Base-by-base conservation (phyloP, 2,888 invertebrate species). In the Troides oblongomaculatus region DNA sequence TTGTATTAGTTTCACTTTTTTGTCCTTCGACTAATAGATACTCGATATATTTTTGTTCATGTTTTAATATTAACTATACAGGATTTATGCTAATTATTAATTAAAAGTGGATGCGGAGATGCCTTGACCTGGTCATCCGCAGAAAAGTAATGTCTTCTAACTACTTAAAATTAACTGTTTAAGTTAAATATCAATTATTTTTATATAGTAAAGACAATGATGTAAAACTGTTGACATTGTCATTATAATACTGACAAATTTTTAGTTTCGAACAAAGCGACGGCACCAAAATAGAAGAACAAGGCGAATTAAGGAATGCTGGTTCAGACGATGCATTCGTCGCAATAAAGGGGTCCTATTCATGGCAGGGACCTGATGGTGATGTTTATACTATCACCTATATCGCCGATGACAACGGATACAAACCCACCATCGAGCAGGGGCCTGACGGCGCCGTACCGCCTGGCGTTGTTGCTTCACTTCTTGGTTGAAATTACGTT, bases 341-440 rank as follows among this genome's bases (percentile, higher is more conserved):
- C 50, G 79, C 85, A 2, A 90, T 94, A 21, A 84, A 78, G 60
- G 94, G 94, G 21, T 87, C 89, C 4, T 94, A 89, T 84, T 84
- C 89, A 36, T 94, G 92, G 83, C 77, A 89, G 1, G 93, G 85
- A 3, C 92, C 92, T 53, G 93, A 93, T 71, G 93, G 93, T 14
- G 85, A 90, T 59, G 85, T 82, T 1, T 93, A 94, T 80, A 88
- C 84, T 23, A 83, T 94, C 30, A 90, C 80, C 62, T 94, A 93
- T 83, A 80, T 89, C 10, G 94, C 94, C 39, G 94, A 94, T 74
- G 93, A 94, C 75, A 93, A 93, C 75, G 94, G 94, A 10, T 94
- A 87, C 88, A 91, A 92, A 73, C 93, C 94, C 2, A 83, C 79
- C 23, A 84, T 88, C 23, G 84, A 86, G 59, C 85, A 88, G 71